Evolutionary conservation across 2,888 invertebrate species (phyloP).

Genomic region (Anaspis maculata): DNA sequence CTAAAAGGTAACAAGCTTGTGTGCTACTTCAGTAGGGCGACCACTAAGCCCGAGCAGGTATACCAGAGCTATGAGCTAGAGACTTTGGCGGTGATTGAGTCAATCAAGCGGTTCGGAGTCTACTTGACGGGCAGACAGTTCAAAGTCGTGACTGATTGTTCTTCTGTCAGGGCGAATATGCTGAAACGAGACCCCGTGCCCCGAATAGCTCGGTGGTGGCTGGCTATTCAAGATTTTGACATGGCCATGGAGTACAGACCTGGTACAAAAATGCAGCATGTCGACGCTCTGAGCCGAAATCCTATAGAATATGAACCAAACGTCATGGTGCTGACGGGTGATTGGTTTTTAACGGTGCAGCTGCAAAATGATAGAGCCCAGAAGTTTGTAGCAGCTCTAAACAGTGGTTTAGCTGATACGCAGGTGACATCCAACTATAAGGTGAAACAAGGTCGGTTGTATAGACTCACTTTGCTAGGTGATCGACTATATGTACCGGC

Average conservation of each 20-base stretch:
- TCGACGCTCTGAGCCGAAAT: conserved; percentile 12
- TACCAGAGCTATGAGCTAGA: conserved; percentile 20
- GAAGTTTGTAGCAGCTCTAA: conserved; percentile 4
- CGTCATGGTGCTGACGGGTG: conserved; percentile 8
- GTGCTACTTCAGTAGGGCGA: conserved; percentile 27
- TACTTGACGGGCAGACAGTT: conserved; percentile 16
- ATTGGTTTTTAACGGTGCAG: conserved; percentile 20
- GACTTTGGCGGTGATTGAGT: conserved; percentile 19
- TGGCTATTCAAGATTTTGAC: conserved; percentile 18
- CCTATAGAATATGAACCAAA: neutral
- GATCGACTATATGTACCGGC: neutral
- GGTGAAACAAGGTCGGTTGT: neutral
- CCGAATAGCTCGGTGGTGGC: conserved; percentile 19
- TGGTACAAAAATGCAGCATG: conserved; percentile 14
- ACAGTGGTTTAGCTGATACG: neutral
- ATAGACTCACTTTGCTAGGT: neutral
- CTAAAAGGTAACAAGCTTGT: no score
- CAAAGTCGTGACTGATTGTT: conserved; percentile 19
- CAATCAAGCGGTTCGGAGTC: conserved; percentile 15
- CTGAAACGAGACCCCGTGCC: conserved; percentile 18
- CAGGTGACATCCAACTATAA: neutral
- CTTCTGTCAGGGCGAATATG: conserved; percentile 16
- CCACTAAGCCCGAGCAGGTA: conserved; percentile 22
- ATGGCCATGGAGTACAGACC: conserved; percentile 14
- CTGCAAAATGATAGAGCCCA: conserved; percentile 15